phyloP scores from a whole-genome alignment of 2,113 vertebrate species.

The Muntiacus muntjak region DNA sequence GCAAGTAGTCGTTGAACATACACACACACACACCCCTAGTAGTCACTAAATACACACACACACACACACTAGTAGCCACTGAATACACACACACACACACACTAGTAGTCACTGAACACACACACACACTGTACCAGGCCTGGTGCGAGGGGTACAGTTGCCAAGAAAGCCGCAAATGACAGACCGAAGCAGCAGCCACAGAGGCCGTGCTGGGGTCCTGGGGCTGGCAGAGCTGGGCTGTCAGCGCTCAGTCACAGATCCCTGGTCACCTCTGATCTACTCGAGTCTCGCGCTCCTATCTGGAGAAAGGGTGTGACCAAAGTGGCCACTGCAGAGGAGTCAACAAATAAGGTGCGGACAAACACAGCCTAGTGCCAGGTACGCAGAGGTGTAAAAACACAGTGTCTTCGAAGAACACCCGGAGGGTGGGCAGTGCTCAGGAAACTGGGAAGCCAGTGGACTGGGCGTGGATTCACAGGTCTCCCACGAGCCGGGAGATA shows the following conservation, averaged over 20 bases:
- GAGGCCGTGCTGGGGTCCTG: fast-evolving
- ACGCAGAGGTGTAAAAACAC: fast-evolving
- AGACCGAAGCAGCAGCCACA: fast-evolving
- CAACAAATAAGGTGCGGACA: fast-evolving
- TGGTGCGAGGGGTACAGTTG: too few relatives aligned
- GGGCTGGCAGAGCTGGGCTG: background rate
- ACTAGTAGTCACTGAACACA: background rate
- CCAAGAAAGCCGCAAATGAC: background rate
- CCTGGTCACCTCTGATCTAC: background rate
- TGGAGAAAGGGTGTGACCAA: fast-evolving
- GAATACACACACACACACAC: too few relatives aligned
- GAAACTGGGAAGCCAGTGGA: background rate
- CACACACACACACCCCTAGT: background rate
- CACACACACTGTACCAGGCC: background rate
- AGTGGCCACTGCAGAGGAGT: background rate
- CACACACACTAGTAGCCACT: too few relatives aligned
- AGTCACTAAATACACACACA: too few relatives aligned
- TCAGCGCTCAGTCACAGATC: too few relatives aligned
- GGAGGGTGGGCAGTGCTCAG: fast-evolving
- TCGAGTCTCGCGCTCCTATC: fast-evolving
- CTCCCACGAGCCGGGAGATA: background rate
- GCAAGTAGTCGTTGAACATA: background rate
- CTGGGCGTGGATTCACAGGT: too few relatives aligned
- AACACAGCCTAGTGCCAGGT: background rate
- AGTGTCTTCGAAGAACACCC: fast-evolving